Percentiles rank a stretch among this genome's conserved stretches.
Conservation (phyloP, 1,140 invertebrate species). For the Aporrectodea caliginosa region DNA sequence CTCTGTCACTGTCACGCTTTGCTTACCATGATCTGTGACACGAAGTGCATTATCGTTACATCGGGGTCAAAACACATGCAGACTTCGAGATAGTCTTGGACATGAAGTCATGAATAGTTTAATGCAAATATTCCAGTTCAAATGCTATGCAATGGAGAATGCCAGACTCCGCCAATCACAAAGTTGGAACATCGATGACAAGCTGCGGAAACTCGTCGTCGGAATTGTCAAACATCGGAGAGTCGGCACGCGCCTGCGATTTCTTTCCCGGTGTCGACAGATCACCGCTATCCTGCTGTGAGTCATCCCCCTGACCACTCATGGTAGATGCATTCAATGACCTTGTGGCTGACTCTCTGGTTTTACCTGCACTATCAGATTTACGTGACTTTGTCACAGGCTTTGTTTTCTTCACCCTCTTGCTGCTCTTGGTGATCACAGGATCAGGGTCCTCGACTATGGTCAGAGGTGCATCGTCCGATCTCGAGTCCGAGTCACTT, state of each 20-base stretch:
- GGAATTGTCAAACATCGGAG: slow-evolving; percentile 25
- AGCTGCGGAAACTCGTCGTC: slow-evolving; percentile 22
- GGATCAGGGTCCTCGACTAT: neutral
- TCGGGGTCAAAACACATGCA: too few relatives aligned
- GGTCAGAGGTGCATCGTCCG: neutral
- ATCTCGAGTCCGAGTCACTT: neutral
- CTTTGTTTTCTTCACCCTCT: neutral
- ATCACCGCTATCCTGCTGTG: neutral
- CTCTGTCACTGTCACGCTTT: too few relatives aligned
- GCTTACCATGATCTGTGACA: too few relatives aligned
- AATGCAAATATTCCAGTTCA: too few relatives aligned
- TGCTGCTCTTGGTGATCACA: neutral
- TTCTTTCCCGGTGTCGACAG: neutral
- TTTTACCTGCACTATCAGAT: neutral
- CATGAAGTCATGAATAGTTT: too few relatives aligned
- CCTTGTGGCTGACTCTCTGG: neutral
- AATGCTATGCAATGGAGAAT: too few relatives aligned
- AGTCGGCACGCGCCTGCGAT: neutral
- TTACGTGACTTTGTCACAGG: neutral
- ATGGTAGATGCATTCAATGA: neutral
- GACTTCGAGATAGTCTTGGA: too few relatives aligned
- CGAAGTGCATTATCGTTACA: too few relatives aligned
- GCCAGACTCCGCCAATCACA: neutral
- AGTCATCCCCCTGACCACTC: neutral
- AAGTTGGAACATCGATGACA: slow-evolving; percentile 20